Conservation (phyloP, 2,888 invertebrate species). For the Danaus chrysippus region DNA sequence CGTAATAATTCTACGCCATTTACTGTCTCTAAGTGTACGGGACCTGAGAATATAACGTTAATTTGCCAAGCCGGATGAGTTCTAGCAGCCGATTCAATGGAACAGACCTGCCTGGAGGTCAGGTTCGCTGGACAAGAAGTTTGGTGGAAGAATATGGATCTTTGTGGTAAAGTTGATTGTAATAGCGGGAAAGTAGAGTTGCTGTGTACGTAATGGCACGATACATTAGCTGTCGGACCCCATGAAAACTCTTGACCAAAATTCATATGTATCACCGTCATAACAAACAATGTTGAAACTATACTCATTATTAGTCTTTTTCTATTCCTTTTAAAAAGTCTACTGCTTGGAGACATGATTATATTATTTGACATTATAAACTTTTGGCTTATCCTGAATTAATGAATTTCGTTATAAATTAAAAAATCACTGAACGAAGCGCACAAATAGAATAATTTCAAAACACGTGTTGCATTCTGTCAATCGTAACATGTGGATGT, state of each 20-base stretch:
- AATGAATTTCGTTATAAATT: too few species aligned
- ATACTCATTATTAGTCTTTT: neutral
- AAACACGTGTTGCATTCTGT: slow-evolving; percentile 5
- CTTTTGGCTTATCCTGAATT: neutral
- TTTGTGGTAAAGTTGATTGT: slow-evolving; percentile 43
- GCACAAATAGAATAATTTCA: neutral
- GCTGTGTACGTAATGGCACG: slow-evolving; percentile 32
- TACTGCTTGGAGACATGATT: neutral
- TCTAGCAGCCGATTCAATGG: slow-evolving; percentile 83
- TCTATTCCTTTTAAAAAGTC: neutral
- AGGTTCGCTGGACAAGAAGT: slow-evolving; percentile 80
- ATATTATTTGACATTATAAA: neutral
- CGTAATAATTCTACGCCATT: slow-evolving; percentile 45
- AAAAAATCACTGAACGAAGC: neutral
- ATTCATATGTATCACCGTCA: neutral
- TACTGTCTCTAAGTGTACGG: slow-evolving; percentile 41
- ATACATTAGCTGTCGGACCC: slow-evolving; percentile 28
- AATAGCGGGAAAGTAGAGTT: slow-evolving; percentile 38
- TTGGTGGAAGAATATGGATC: slow-evolving; percentile 83
- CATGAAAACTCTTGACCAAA: neutral
- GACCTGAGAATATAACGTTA: slow-evolving; percentile 76
- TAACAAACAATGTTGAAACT: neutral
- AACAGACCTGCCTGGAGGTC: slow-evolving; percentile 81
- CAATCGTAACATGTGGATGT: neutral
- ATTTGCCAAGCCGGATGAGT: slow-evolving; percentile 79